These are phyloP conservation scores for Xiphias gladius DNA, from an alignment of 2,113 vertebrate genomes.

Conservation along the genomic window DNA sequence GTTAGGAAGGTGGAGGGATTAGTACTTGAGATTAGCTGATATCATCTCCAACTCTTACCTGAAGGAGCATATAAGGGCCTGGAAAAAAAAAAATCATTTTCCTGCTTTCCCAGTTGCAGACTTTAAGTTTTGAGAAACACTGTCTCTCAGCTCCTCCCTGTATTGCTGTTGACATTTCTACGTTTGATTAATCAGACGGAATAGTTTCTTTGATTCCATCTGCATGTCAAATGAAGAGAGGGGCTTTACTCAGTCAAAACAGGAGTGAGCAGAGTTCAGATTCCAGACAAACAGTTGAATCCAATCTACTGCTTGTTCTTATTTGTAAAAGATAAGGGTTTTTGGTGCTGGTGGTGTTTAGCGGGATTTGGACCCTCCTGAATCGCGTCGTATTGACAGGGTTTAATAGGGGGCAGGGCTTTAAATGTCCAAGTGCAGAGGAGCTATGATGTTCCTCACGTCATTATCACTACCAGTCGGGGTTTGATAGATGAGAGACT, in stretches of 20 bases:
- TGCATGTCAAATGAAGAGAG: not conserved
- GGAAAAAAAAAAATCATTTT: slow-evolving; percentile 31
- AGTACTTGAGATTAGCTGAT: slow-evolving; percentile 69
- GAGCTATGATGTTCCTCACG: slow-evolving; percentile 48
- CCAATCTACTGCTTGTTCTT: slow-evolving; percentile 27
- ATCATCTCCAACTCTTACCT: slow-evolving; percentile 58
- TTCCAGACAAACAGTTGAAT: slow-evolving; percentile 14
- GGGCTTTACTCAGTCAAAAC: not conserved
- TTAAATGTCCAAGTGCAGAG: slow-evolving; percentile 44
- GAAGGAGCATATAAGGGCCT: slow-evolving; percentile 32
- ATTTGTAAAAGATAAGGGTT: slow-evolving; percentile 41
- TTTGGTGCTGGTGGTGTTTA: not conserved
- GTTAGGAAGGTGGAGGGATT: slow-evolving; percentile 71
- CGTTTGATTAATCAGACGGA: slow-evolving; percentile 18
- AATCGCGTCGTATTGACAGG: slow-evolving; percentile 37
- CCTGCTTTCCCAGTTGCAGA: slow-evolving; percentile 9
- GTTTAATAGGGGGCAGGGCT: slow-evolving; percentile 54
- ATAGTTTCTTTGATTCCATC: not conserved
- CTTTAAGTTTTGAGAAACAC: slow-evolving; percentile 28
- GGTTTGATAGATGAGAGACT: slow-evolving; percentile 32
- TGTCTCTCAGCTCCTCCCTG: slow-evolving; percentile 1
- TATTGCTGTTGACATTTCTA: slow-evolving; percentile 29
- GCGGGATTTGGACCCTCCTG: slow-evolving; percentile 42
- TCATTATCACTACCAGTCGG: slow-evolving; percentile 27
- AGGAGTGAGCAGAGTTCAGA: not conserved